Percentiles rank a stretch among this genome's conserved stretches.
These are phyloP conservation scores for Kobus ellipsiprymnus DNA, from an alignment of 2,113 vertebrate species.

Conservation along the genomic window DNA sequence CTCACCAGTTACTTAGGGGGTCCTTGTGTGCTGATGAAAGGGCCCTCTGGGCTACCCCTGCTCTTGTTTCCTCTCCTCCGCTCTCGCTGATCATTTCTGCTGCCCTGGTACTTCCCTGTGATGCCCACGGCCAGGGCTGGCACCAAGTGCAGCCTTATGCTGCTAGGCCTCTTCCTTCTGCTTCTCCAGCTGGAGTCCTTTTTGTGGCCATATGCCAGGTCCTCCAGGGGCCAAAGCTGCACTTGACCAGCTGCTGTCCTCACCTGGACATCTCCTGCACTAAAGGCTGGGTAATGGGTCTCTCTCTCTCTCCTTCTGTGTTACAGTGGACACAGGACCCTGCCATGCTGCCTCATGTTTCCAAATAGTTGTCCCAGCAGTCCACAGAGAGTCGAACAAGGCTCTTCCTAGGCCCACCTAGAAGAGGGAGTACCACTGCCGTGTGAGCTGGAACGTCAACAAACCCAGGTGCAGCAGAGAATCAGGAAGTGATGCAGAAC, in stretches of 20 bases:
- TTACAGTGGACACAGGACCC: neutral
- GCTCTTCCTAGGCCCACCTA: neutral
- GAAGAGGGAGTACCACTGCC: neutral
- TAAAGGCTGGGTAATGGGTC: neutral
- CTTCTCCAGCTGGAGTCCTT: neutral
- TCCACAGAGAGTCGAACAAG: neutral
- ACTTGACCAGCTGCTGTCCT: neutral
- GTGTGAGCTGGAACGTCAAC: neutral
- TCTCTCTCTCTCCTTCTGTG: neutral
- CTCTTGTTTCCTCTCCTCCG: neutral
- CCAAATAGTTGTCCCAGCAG: neutral
- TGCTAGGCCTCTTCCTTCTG: neutral
- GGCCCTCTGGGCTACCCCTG: neutral
- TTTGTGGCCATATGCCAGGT: accelerated
- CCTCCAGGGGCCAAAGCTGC: neutral
- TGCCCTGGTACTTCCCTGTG: neutral
- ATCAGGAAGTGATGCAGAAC: neutral
- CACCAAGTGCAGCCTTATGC: neutral
- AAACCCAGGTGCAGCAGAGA: neutral
- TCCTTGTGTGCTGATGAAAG: neutral
- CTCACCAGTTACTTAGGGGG: neutral
- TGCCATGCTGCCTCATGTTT: neutral
- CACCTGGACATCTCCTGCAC: neutral
- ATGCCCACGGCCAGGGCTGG: neutral
- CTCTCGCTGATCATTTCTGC: too few relatives aligned